A percentile compares a stretch with the other conserved stretches of the same genome.
These are phyloP conservation scores for Tanaodytes sp. DNA, from an alignment of 2,888 invertebrate genomes.

Conservation along the genomic window DNA sequence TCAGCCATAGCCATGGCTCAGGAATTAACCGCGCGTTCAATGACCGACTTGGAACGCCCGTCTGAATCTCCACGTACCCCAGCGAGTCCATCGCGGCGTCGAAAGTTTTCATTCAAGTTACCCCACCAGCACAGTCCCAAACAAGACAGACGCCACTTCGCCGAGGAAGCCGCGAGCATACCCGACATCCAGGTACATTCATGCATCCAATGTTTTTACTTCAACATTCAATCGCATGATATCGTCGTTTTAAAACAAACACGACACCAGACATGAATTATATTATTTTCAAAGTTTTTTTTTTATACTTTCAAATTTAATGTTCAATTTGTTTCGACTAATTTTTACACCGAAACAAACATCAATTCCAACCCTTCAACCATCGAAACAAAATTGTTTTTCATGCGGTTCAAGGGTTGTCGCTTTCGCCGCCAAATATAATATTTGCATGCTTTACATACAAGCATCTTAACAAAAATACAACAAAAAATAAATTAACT, in stretches of 20 bases:
- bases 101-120: slow-evolving; percentile 87
- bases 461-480: too few relatives aligned
- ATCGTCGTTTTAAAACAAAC: too few relatives aligned
- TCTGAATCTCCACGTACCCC: slow-evolving; percentile 73
- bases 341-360: too few relatives aligned
- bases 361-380: too few relatives aligned
- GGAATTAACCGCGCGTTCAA: slow-evolving; percentile 82
- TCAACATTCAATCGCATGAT: too few relatives aligned
- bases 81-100: slow-evolving; percentile 77
- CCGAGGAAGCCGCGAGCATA: slow-evolving; percentile 89
- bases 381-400: too few relatives aligned
- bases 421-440: too few relatives aligned
- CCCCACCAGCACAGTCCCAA: slow-evolving; percentile 78
- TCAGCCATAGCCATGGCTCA: slow-evolving; percentile 94
- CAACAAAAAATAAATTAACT: too few relatives aligned
- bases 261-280: too few relatives aligned
- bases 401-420: too few relatives aligned
- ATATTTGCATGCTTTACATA: too few relatives aligned
- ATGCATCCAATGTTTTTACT: slow-evolving; percentile 56
- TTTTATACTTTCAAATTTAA: not conserved
- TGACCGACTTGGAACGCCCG: slow-evolving; percentile 72
- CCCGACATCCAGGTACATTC: slow-evolving; percentile 88
- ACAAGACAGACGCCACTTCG: slow-evolving; percentile 87
- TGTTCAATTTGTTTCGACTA: too few relatives aligned
- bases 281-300: not conserved